phyloP scores from a whole-genome alignment of 2,113 vertebrate species.

The Spea bombifrons region DNA sequence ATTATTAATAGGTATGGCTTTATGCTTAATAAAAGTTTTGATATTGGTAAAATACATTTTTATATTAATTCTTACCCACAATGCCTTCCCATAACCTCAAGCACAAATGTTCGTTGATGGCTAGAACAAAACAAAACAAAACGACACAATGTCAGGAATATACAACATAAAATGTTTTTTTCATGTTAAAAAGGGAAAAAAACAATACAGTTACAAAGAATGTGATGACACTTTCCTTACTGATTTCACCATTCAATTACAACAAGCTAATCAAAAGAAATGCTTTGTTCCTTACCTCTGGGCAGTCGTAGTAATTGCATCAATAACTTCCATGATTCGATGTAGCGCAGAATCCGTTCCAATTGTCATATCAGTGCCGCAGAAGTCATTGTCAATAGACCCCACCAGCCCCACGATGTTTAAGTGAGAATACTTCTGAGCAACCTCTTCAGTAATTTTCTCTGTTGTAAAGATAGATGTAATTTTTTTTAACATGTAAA shows the following conservation, averaged over 20 bases:
- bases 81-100: slow-evolving; percentile 96
- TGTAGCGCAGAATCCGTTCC: slow-evolving; percentile 89
- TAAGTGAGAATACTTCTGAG: slow-evolving; percentile 68
- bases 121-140: slow-evolving; percentile 59
- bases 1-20: no score
- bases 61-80: slow-evolving; percentile 77
- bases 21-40: no score
- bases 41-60: no score
- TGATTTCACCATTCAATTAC: not conserved
- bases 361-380: slow-evolving; percentile 93
- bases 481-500: no score
- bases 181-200: slow-evolving; percentile 1
- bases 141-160: no score
- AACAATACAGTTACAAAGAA: not conserved
- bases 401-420: slow-evolving; percentile 89
- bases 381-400: slow-evolving; percentile 94
- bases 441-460: slow-evolving; percentile 75
- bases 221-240: no score
- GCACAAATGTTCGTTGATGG: slow-evolving; percentile 90
- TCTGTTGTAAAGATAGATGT: slow-evolving; percentile 58
- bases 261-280: not conserved
- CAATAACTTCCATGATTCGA: slow-evolving; percentile 89
- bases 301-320: slow-evolving; percentile 88
- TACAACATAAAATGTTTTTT: no score
- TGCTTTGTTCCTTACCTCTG: slow-evolving; percentile 70